phyloP scores from a whole-genome alignment of 2,888 invertebrate species.

The Chesias legatella region DNA sequence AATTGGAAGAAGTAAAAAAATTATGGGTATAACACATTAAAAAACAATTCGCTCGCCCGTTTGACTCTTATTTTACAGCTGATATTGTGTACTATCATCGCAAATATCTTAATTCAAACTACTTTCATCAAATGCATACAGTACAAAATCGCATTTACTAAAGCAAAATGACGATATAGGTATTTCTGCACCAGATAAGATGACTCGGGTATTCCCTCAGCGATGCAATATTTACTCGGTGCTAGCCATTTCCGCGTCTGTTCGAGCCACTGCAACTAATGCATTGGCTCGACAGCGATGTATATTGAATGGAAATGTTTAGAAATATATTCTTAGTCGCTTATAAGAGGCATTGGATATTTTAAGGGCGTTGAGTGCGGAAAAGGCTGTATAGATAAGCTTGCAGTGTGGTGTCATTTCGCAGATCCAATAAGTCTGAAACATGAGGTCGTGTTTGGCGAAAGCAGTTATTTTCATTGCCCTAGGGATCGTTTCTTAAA shows the following conservation, averaged over 20 bases:
- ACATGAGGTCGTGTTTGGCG: constrained; percentile 47
- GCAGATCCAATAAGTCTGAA: constrained; percentile 37
- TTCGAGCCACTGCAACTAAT: constrained; percentile 17
- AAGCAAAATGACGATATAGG: constrained; percentile 6
- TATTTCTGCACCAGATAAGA: constrained; percentile 53
- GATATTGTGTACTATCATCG: too few species aligned
- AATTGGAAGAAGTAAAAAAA: too few species aligned
- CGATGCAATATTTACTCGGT: constrained; percentile 50
- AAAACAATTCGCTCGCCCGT: too few species aligned
- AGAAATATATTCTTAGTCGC: constrained; percentile 17
- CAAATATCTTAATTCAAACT: too few species aligned
- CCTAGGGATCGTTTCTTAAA: constrained; percentile 25
- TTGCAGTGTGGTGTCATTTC: constrained; percentile 30
- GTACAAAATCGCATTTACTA: constrained; percentile 15
- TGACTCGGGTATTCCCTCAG: constrained; percentile 61
- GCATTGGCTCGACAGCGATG: constrained; percentile 32
- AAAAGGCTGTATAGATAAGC: constrained; percentile 46
- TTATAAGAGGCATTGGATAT: constrained; percentile 24
- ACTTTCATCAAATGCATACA: constrained; percentile 1
- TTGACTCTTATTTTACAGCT: too few species aligned
- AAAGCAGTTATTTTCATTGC: constrained; percentile 36
- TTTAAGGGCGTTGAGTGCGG: constrained; percentile 27
- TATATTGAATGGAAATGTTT: constrained; percentile 22
- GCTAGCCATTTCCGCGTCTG: constrained; percentile 26
- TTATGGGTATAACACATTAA: too few species aligned